These are phyloP conservation scores for Graphium colonna DNA, from an alignment of 2,888 invertebrate species.

Conservation along the genomic window DNA sequence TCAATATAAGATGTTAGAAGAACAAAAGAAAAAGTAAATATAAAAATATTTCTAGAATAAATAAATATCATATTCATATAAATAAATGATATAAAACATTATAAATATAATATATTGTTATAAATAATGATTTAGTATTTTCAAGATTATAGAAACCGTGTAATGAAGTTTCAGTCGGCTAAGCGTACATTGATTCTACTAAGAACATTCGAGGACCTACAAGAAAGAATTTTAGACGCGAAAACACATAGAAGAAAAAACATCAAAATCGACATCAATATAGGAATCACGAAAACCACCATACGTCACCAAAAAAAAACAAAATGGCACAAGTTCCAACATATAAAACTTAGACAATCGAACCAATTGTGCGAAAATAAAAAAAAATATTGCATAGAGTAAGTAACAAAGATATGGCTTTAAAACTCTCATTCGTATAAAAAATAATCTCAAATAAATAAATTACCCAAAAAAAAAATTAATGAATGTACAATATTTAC, in stretches of 20 bases:
- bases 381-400: slow-evolving; percentile 48
- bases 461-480: slow-evolving; percentile 55
- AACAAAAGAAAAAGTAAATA: slow-evolving; percentile 2
- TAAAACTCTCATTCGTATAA: slow-evolving; percentile 54
- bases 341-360: slow-evolving; percentile 40
- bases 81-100: too few species aligned
- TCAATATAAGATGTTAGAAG: too few species aligned
- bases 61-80: too few species aligned
- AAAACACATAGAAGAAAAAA: slow-evolving; percentile 28
- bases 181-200: slow-evolving; percentile 78
- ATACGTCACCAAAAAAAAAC: slow-evolving; percentile 49
- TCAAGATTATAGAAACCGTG: slow-evolving; percentile 33
- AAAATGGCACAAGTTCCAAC: slow-evolving; percentile 62
- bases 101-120: too few species aligned
- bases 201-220: slow-evolving; percentile 73
- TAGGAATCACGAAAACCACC: slow-evolving; percentile 58
- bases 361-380: slow-evolving; percentile 30
- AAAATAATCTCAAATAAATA: slow-evolving; percentile 72
- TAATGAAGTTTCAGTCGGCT: slow-evolving; percentile 44
- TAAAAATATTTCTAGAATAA: not conserved
- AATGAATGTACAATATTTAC: slow-evolving; percentile 78
- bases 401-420: slow-evolving; percentile 70
- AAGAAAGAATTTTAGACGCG: slow-evolving; percentile 50
- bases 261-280: slow-evolving; percentile 36
- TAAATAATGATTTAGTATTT: too few species aligned